These are phyloP conservation scores for Rhagologus leucostigma DNA, from an alignment of 2,113 vertebrate genomes.

Conservation along the genomic window DNA sequence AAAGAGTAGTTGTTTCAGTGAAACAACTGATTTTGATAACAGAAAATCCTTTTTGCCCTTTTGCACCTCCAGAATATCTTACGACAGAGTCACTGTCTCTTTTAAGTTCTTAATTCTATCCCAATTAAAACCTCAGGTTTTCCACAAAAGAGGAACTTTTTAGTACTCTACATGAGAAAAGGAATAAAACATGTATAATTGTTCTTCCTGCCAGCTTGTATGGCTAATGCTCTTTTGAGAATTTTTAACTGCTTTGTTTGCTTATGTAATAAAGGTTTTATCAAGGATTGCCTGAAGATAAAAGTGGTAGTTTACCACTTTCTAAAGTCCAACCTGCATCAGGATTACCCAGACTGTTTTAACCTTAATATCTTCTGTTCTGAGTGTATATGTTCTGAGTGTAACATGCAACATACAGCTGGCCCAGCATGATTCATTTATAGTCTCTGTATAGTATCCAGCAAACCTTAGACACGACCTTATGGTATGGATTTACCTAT, in stretches of 20 bases:
- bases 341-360: not conserved
- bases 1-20: not conserved
- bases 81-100: not conserved
- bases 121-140: conserved; percentile 17
- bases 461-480: not conserved
- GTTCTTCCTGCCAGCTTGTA: not conserved
- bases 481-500: not conserved
- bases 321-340: not conserved
- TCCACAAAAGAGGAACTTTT: conserved; percentile 15
- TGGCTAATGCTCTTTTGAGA: not conserved
- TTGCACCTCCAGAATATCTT: not conserved
- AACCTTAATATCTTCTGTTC: not conserved
- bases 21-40: not conserved
- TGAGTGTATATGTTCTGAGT: not conserved
- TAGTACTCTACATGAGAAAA: not conserved
- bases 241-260: conserved; percentile 36
- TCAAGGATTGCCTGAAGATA: not conserved
- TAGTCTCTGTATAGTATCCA: not conserved
- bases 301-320: not conserved
- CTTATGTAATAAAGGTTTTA: conserved; percentile 3
- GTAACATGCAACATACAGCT: not conserved
- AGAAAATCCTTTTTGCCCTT: not conserved
- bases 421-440: not conserved
- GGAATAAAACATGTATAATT: not conserved
- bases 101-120: conserved; percentile 9